These are phyloP conservation scores for Babylonia areolata DNA, from an alignment of 1,140 invertebrate species.

Conservation along the genomic window DNA sequence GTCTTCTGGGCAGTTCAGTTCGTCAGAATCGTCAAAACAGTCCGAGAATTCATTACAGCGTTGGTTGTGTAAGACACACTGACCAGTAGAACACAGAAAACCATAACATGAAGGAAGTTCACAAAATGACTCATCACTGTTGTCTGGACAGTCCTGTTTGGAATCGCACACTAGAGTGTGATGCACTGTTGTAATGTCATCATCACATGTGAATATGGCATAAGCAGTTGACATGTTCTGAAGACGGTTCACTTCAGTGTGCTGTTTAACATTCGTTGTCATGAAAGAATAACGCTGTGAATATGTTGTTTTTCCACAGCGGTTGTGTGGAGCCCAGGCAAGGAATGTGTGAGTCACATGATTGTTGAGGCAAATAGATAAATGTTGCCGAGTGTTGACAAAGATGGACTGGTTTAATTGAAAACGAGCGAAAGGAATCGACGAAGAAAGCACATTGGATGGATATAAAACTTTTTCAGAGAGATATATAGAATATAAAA, in stretches of 20 bases:
- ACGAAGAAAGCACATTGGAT: neutral
- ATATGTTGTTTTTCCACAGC: neutral
- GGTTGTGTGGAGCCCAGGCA: neutral
- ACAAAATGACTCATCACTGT: neutral
- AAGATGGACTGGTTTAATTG: neutral
- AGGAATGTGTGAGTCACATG: neutral
- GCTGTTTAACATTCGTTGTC: neutral
- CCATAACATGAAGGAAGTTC: neutral
- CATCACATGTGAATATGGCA: neutral
- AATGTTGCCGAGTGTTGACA: neutral
- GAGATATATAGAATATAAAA: neutral
- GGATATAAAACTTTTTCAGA: neutral
- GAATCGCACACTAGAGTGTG: conserved; percentile 21
- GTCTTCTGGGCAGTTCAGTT: neutral
- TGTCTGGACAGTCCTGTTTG: neutral
- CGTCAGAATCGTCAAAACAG: conserved; percentile 19
- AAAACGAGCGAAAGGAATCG: neutral
- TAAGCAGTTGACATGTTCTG: neutral
- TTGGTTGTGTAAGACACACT: neutral
- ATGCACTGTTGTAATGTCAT: neutral
- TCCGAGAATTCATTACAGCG: neutral
- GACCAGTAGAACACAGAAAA: neutral
- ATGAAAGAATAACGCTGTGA: neutral
- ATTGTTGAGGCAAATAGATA: neutral
- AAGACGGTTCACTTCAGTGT: neutral